phyloP scores from a whole-genome alignment of 1,140 invertebrate genomes.

The Ericerus pela region DNA sequence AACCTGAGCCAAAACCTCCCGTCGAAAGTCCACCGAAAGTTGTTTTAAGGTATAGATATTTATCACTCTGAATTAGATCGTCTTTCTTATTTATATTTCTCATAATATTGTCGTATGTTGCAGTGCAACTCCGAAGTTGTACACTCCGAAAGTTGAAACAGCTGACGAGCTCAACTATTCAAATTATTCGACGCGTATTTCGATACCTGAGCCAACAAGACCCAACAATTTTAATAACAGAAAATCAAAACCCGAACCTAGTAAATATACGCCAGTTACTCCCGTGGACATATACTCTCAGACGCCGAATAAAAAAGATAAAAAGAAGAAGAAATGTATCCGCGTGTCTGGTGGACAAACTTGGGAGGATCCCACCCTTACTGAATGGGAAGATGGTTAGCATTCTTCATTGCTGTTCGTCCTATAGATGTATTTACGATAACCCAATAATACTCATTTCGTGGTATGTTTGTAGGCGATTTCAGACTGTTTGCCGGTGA shows the following conservation, averaged over 20 bases:
- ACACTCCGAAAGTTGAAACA: slow-evolving; percentile 22
- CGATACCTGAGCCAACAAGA: slow-evolving; percentile 16
- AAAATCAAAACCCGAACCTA: slow-evolving; percentile 15
- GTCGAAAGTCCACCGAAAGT: not conserved
- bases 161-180: too few species aligned
- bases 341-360: slow-evolving; percentile 79
- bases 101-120: slow-evolving; percentile 17
- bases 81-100: not conserved
- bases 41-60: not conserved
- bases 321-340: slow-evolving; percentile 37
- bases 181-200: slow-evolving; percentile 8
- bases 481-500: slow-evolving; percentile 98
- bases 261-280: slow-evolving; percentile 22
- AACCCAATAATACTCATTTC: not conserved
- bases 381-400: slow-evolving; percentile 77
- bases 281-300: slow-evolving; percentile 21
- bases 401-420: slow-evolving; percentile 13
- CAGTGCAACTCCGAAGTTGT: slow-evolving; percentile 28
- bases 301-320: slow-evolving; percentile 33
- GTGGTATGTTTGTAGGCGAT: slow-evolving; percentile 51
- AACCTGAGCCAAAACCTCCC: not conserved
- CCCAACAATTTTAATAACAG: slow-evolving; percentile 15
- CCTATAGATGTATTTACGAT: not conserved
- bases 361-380: slow-evolving; percentile 84
- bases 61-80: not conserved